Percentiles rank a stretch among this genome's conserved stretches.
Evolutionary conservation across 2,797 vertebrate species (phyloP).

Genomic region (Typhlichthys eigenmanni): DNA sequence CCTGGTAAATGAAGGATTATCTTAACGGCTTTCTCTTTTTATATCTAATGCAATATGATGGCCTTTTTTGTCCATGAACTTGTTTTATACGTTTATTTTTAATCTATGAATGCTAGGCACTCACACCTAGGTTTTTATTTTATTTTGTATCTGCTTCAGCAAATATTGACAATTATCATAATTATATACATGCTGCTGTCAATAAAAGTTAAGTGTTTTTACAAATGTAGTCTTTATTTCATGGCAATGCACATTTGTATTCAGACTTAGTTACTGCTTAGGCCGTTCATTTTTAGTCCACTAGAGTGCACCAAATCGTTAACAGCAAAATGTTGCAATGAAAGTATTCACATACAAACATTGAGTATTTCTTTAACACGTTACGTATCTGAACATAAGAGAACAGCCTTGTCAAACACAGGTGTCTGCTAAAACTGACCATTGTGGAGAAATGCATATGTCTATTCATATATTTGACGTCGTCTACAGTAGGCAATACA

Average conservation of each 20-base stretch:
- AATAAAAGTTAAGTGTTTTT: slow-evolving; percentile 92
- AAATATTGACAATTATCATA: slow-evolving; percentile 82
- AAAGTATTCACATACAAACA: neutral
- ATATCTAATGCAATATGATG: slow-evolving; percentile 76
- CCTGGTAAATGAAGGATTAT: slow-evolving; percentile 96
- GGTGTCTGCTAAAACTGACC: too few relatives aligned
- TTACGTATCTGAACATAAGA: slow-evolving; percentile 20
- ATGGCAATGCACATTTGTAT: neutral
- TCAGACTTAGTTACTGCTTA: neutral
- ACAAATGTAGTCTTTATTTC: slow-evolving; percentile 44
- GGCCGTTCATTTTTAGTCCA: slow-evolving; percentile 11
- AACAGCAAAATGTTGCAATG: neutral
- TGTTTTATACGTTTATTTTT: slow-evolving; percentile 71
- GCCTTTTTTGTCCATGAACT: slow-evolving; percentile 74
- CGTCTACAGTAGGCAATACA: too few relatives aligned
- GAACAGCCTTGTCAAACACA: too few relatives aligned
- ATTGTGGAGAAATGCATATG: too few relatives aligned
- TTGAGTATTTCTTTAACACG: slow-evolving; percentile 44
- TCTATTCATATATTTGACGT: too few relatives aligned
- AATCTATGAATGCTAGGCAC: slow-evolving; percentile 70
- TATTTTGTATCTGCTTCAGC: slow-evolving; percentile 80
- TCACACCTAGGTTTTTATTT: slow-evolving; percentile 63
- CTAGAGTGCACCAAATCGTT: slow-evolving; percentile 22
- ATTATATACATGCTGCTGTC: slow-evolving; percentile 87
- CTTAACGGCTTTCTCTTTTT: slow-evolving; percentile 56